A percentile compares a stretch with the other conserved stretches of the same genome.
These are phyloP conservation scores for Nephrotoma guestfalica DNA, from an alignment of 2,888 invertebrate species.

Conservation along the genomic window DNA sequence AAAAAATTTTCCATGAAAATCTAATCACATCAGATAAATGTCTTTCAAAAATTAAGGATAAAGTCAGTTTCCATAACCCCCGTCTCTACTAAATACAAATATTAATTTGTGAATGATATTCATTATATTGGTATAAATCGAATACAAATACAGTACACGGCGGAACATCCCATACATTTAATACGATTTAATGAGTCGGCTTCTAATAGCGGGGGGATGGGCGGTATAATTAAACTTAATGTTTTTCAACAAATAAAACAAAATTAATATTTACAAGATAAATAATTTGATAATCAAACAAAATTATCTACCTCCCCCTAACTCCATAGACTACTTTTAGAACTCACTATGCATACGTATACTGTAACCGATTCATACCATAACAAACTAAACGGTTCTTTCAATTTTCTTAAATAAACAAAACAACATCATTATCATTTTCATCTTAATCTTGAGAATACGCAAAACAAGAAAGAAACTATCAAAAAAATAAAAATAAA, in stretches of 20 bases:
- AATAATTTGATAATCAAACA: neutral
- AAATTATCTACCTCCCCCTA: neutral
- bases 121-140: neutral
- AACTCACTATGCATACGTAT: neutral
- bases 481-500: neutral
- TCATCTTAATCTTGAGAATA: neutral
- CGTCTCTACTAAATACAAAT: neutral
- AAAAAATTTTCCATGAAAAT: neutral
- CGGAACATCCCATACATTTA: neutral
- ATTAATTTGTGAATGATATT: neutral
- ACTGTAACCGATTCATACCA: neutral
- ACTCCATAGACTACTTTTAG: neutral
- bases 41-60: neutral
- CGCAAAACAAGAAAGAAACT: neutral
- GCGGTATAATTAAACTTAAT: neutral
- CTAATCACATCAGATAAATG: neutral
- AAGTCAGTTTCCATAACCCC: neutral
- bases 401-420: neutral
- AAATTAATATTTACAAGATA: neutral
- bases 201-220: neutral
- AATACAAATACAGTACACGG: neutral
- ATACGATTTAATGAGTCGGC: neutral
- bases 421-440: neutral
- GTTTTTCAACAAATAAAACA: neutral
- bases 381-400: neutral